Conservation (phyloP, 2,113 vertebrate species). For the Herpailurus yagouaroundi region DNA sequence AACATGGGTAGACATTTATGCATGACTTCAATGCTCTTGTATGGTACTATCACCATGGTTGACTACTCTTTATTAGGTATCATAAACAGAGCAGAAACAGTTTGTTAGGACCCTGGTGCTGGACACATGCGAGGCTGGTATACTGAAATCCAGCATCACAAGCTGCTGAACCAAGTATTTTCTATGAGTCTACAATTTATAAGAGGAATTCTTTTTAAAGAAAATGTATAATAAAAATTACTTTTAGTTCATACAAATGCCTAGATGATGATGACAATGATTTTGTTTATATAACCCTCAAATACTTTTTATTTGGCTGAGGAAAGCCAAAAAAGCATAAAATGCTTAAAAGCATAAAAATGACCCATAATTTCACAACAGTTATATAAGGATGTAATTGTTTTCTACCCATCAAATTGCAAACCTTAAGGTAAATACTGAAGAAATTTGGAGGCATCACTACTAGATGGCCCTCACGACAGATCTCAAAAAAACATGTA, state of each 20-base stretch:
- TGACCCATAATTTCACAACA: not conserved
- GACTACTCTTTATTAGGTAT: slow-evolving; percentile 63
- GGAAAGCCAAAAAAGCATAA: not conserved
- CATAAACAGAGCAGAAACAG: slow-evolving; percentile 46
- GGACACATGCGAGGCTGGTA: not conserved
- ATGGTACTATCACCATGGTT: slow-evolving; percentile 55
- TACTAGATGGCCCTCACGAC: not conserved
- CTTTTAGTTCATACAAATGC: not conserved
- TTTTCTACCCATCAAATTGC: not conserved
- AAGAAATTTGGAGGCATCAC: not conserved
- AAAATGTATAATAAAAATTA: not conserved
- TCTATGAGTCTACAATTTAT: slow-evolving; percentile 4
- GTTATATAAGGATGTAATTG: not conserved
- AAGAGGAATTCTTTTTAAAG: not conserved
- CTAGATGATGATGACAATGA: not conserved
- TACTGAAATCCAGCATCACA: slow-evolving; percentile 50
- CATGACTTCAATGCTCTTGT: slow-evolving; percentile 64
- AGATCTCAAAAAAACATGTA: not conserved
- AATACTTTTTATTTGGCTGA: not conserved
- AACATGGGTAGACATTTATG: slow-evolving; percentile 78
- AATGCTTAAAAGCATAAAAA: not conserved
- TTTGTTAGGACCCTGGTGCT: slow-evolving; percentile 33
- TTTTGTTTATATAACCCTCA: not conserved
- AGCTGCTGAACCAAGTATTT: slow-evolving; percentile 56
- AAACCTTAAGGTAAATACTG: not conserved